phyloP scores from a whole-genome alignment of 2,797 vertebrate genomes.

The Trematomus bernacchii region DNA sequence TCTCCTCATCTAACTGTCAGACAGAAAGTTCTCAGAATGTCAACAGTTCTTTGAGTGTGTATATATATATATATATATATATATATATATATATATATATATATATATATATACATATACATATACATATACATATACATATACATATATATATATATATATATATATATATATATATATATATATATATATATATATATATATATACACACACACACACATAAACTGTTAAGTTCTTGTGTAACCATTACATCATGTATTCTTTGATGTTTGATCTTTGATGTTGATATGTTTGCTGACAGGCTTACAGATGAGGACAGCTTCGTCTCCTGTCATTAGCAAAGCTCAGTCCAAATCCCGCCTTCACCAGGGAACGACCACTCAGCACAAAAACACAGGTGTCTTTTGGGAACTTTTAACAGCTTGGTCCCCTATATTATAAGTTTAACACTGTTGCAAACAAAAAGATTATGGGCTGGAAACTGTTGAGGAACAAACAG shows the following conservation, averaged over 20 bases:
- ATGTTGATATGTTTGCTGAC: conserved; percentile 70
- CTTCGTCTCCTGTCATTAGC: conserved; percentile 79
- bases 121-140: too few species aligned
- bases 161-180: too few species aligned
- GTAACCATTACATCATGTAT: conserved; percentile 9
- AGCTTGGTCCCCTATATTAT: conserved; percentile 10
- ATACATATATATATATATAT: not conserved
- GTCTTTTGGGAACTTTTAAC: conserved; percentile 57
- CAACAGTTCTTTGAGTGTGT: not conserved
- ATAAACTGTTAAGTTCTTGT: not conserved
- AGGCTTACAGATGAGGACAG: conserved; percentile 85
- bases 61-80: not conserved
- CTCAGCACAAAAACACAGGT: conserved; percentile 82
- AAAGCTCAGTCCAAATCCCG: conserved; percentile 81
- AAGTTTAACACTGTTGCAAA: not conserved
- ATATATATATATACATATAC: too few species aligned
- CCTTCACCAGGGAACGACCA: conserved; percentile 75
- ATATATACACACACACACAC: too few species aligned
- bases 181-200: too few species aligned
- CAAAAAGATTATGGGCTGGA: conserved; percentile 62
- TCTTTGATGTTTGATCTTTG: conserved; percentile 39
- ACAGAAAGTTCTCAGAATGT: not conserved
- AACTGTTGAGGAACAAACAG: conserved; percentile 36
- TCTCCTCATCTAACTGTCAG: not conserved
- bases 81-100: too few species aligned